Evolutionary conservation across 2,888 invertebrate genomes (phyloP).

Genomic region (Nephrotoma appendiculata): DNA sequence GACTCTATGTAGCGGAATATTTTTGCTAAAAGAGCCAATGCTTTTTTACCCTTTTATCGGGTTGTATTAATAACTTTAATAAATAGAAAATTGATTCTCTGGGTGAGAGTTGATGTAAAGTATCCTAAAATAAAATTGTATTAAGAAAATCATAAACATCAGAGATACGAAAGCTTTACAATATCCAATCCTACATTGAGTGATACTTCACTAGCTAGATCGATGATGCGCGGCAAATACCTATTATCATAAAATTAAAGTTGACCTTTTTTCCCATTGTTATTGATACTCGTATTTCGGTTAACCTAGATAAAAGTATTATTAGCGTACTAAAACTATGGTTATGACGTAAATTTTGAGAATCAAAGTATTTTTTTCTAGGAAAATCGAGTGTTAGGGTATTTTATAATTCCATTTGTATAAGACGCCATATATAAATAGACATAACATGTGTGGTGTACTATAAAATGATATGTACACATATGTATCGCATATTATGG

Average conservation of each 20-base stretch:
- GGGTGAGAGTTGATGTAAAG: no score
- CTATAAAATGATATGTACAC: background rate
- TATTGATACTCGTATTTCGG: background rate
- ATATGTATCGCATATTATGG: background rate
- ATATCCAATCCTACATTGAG: no score
- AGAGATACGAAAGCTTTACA: no score
- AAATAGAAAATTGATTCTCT: no score
- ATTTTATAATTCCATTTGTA: background rate
- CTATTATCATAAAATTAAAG: background rate
- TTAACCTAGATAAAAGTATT: background rate
- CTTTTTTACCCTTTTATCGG: no score
- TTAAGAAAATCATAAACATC: no score
- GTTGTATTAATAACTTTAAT: no score
- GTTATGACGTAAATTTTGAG: background rate
- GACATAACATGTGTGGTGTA: background rate
- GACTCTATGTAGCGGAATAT: no score
- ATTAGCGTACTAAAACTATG: background rate
- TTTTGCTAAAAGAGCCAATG: no score
- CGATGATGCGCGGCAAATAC: background rate
- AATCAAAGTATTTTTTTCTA: background rate
- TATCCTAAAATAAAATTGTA: no score
- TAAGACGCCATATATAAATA: background rate
- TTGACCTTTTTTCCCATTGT: background rate
- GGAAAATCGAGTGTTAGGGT: background rate
- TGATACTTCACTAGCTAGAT: no score